A percentile compares a stretch with the other conserved stretches of the same genome.
Evolutionary conservation across 2,113 vertebrate species (phyloP).

Genomic region (Terrapene triunguis): DNA sequence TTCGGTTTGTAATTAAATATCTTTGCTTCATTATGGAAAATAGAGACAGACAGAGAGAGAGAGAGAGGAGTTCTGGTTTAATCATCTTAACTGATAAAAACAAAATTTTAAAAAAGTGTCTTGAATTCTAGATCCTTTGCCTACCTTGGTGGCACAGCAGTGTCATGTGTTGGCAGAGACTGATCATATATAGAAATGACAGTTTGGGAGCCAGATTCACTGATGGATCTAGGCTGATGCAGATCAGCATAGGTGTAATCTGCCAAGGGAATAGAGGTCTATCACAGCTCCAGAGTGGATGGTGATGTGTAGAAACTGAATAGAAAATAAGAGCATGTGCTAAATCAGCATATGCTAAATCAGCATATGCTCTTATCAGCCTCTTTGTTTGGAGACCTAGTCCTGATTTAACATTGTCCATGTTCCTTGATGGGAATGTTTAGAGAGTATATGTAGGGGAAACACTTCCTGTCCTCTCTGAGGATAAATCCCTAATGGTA

Average conservation of each 20-base stretch:
- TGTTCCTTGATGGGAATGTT: neutral
- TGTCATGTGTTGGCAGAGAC: neutral
- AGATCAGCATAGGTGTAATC: neutral
- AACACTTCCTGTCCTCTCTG: neutral
- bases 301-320: neutral
- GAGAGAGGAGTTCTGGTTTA: constrained; percentile 60
- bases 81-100: constrained; percentile 56
- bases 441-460: neutral
- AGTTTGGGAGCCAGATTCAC: neutral
- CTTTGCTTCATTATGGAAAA: constrained; percentile 62
- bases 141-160: neutral
- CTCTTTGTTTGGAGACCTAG: neutral
- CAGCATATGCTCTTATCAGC: neutral
- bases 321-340: neutral
- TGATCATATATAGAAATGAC: neutral
- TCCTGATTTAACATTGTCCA: neutral
- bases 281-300: neutral
- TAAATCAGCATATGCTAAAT: too few relatives aligned
- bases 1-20: constrained; percentile 24
- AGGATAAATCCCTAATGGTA: neutral
- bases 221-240: neutral
- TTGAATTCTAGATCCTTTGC: neutral
- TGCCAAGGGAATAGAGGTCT: neutral
- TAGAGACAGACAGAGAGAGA: constrained; percentile 4
- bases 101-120: neutral